Conservation (phyloP, 2,113 vertebrate species). For the Salvator merianae region DNA sequence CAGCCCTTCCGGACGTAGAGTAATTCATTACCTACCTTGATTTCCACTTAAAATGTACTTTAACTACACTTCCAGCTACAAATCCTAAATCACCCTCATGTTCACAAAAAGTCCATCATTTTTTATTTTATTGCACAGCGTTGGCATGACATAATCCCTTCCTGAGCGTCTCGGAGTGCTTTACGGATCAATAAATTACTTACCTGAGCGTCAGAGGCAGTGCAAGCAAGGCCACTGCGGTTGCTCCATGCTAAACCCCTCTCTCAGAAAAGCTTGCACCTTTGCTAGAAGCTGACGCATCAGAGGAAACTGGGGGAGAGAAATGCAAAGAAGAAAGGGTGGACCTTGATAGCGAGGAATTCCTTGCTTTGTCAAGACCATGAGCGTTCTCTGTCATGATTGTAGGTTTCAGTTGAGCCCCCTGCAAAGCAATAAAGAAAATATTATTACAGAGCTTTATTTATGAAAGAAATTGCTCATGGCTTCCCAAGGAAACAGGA, state of each 20-base stretch:
- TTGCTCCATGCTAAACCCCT: constrained; percentile 46
- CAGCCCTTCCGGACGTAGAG: constrained; percentile 75
- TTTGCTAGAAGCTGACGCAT: background rate
- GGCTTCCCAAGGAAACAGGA: background rate
- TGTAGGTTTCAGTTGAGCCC: background rate
- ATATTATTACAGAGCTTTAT: background rate
- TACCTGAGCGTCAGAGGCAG: constrained; percentile 72
- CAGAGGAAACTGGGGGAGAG: background rate
- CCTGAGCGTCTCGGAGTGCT: constrained; percentile 77
- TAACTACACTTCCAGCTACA: constrained; percentile 81
- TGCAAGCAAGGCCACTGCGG: constrained; percentile 68
- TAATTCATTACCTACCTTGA: constrained; percentile 83
- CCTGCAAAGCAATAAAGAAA: background rate
- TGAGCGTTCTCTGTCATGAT: background rate
- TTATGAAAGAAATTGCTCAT: background rate
- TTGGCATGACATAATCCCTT: constrained; percentile 81
- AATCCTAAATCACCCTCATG: constrained; percentile 79
- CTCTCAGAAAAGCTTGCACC: constrained; percentile 17
- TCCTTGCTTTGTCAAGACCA: background rate
- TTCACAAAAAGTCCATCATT: constrained; percentile 82
- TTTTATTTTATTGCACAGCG: constrained; percentile 79
- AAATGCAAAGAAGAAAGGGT: background rate
- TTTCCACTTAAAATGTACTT: constrained; percentile 86
- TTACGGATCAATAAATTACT: constrained; percentile 84
- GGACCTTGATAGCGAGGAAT: background rate